phyloP scores from a whole-genome alignment of 2,797 vertebrate genomes.

The Manis pentadactyla region DNA sequence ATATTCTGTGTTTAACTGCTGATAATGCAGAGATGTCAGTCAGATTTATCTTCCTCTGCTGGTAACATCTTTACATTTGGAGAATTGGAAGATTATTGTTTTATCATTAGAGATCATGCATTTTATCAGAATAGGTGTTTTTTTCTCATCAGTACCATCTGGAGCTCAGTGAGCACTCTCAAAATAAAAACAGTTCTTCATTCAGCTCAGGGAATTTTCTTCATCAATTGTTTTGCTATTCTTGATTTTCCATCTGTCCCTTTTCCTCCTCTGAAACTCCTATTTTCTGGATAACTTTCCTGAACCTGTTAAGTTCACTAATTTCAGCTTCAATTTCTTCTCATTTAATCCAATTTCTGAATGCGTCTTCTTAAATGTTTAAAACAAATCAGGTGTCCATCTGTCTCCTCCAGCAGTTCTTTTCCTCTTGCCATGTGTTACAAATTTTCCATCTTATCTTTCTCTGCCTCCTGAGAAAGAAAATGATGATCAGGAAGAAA shows the following conservation, averaged over 20 bases:
- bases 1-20: background rate
- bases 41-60: background rate
- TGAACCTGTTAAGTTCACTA: background rate
- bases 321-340: constrained; percentile 31
- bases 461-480: background rate
- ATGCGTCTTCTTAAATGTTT: background rate
- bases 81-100: background rate
- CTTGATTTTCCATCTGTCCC: background rate
- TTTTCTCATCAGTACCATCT: background rate
- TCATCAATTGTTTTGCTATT: constrained; percentile 16
- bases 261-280: background rate
- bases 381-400: constrained; percentile 48
- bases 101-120: background rate
- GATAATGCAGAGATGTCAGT: background rate
- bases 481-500: background rate
- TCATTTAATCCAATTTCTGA: constrained; percentile 21
- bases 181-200: background rate
- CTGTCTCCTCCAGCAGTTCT: background rate
- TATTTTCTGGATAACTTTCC: constrained; percentile 9
- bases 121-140: background rate
- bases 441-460: background rate
- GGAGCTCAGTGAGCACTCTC: background rate
- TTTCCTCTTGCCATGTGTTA: background rate
- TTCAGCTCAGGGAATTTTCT: background rate
- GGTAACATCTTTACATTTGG: background rate